Evolutionary conservation across 2,888 invertebrate genomes (phyloP).

Genomic region (Melikaiella ostensackeni): DNA sequence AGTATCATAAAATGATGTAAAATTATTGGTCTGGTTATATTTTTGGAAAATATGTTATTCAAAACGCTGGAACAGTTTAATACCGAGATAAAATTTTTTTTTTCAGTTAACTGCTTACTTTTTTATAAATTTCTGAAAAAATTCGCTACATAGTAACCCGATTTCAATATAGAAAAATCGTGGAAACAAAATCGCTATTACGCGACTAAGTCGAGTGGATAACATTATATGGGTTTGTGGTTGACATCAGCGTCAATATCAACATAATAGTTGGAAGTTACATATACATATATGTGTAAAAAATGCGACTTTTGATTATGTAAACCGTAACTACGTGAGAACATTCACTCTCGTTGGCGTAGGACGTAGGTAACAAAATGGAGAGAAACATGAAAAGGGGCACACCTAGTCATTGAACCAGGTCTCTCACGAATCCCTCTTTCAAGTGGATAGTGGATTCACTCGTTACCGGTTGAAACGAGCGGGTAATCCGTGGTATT

Average conservation of each 20-base stretch:
- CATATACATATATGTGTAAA: too few relatives aligned
- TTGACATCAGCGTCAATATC: neutral
- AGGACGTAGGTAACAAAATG: slow-evolving; percentile 10
- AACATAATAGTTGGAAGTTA: neutral
- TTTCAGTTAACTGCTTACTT: too few relatives aligned
- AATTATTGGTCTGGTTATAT: too few relatives aligned
- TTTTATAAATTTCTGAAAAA: too few relatives aligned
- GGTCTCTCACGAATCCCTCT: slow-evolving; percentile 30
- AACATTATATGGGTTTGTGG: neutral
- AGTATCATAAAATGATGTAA: too few relatives aligned
- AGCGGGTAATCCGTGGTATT: slow-evolving; percentile 34
- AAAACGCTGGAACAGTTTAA: too few relatives aligned
- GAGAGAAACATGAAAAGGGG: neutral
- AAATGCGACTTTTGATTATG: neutral
- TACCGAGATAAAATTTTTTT: too few relatives aligned
- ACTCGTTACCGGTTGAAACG: slow-evolving; percentile 34
- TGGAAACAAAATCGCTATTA: neutral
- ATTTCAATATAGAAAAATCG: neutral
- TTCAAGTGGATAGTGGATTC: slow-evolving; percentile 12
- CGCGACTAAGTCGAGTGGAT: neutral
- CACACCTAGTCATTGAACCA: slow-evolving; percentile 35
- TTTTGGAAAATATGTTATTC: too few relatives aligned
- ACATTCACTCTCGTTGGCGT: slow-evolving; percentile 21
- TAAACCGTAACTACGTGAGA: neutral
- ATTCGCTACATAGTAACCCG: neutral